phyloP scores from a whole-genome alignment of 2,797 vertebrate species.

The Coregonus ussuriensis region DNA sequence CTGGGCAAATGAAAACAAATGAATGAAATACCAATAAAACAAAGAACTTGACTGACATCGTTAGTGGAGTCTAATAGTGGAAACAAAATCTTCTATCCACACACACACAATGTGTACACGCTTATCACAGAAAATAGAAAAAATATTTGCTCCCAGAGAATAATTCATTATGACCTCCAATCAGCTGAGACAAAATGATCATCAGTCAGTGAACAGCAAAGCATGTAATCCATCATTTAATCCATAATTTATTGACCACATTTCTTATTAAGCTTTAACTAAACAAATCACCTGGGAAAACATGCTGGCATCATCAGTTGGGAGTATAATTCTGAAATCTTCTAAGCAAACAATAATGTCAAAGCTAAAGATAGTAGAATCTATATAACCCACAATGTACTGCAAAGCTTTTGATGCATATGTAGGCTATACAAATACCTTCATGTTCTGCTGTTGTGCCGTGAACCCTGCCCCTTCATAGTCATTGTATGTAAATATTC shows the following conservation, averaged over 20 bases:
- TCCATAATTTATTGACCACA: background rate
- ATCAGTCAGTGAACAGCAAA: background rate
- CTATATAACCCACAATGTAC: background rate
- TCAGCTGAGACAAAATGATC: too few species aligned
- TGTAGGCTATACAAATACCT: background rate
- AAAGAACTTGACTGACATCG: too few species aligned
- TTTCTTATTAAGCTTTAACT: background rate
- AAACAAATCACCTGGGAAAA: conserved; percentile 3
- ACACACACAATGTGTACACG: background rate
- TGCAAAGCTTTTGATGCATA: background rate
- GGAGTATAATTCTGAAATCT: background rate
- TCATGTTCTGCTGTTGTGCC: background rate
- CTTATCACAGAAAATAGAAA: background rate
- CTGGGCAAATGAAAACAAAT: too few species aligned
- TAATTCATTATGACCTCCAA: conserved; percentile 3
- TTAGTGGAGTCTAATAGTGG: too few species aligned
- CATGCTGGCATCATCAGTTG: background rate
- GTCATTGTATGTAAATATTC: background rate
- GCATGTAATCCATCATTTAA: background rate
- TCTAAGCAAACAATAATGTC: background rate
- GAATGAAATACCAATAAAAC: too few species aligned
- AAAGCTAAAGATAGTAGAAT: background rate
- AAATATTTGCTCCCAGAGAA: background rate
- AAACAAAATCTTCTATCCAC: too few species aligned
- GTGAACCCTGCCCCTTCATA: background rate